Percentiles rank a stretch among this genome's conserved stretches.
Evolutionary conservation across 2,113 vertebrate genomes (phyloP).

Genomic region (Coracopsis vasa): DNA sequence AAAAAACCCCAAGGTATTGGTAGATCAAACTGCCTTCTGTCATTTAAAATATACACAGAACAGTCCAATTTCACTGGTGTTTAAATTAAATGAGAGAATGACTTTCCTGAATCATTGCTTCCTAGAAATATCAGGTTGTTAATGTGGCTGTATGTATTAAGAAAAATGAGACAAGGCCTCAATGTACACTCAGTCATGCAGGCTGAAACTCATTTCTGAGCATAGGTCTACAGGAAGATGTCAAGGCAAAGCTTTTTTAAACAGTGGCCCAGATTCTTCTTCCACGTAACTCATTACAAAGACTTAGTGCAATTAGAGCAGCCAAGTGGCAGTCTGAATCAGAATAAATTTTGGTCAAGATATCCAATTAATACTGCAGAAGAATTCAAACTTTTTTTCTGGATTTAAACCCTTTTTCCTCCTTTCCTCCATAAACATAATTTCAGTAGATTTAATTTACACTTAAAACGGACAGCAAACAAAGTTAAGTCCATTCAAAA

Average conservation of each 20-base stretch:
- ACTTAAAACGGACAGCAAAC: not conserved
- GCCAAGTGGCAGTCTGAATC: not conserved
- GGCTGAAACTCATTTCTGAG: not conserved
- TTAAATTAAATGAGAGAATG: not conserved
- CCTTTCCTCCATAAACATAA: not conserved
- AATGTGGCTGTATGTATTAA: not conserved
- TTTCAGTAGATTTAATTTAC: not conserved
- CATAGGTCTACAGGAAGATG: not conserved
- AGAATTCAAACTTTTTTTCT: not conserved
- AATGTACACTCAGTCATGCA: not conserved
- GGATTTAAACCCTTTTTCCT: not conserved
- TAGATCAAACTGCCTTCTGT: not conserved
- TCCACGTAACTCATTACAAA: not conserved
- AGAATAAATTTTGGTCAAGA: not conserved
- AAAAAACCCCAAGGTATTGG: not conserved
- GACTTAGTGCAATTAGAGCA: not conserved
- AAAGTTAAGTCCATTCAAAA: not conserved
- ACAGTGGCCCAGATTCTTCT: not conserved
- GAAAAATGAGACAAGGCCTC: not conserved
- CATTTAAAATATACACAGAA: not conserved
- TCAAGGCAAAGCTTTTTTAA: not conserved
- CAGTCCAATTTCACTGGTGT: not conserved
- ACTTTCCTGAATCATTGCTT: not conserved
- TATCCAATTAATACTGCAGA: not conserved
- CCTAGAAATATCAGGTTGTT: not conserved